A percentile compares a stretch with the other conserved stretches of the same genome.
Conservation (phyloP, 2,113 vertebrate species). For the Lophochroa leadbeateri region DNA sequence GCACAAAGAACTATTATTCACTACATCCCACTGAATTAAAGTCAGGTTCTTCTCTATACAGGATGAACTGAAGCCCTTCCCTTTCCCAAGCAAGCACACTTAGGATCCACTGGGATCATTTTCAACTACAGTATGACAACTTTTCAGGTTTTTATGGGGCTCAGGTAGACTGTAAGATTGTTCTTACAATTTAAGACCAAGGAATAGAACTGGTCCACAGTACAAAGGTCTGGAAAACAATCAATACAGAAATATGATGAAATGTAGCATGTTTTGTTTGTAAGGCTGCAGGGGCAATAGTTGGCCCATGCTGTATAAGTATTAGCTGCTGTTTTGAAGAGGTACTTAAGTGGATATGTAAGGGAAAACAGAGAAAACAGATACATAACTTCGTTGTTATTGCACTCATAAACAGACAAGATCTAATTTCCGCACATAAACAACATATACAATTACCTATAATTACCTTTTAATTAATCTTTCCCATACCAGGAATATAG, state of each 20-base stretch:
- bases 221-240: neutral
- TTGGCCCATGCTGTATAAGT: rapidly evolving
- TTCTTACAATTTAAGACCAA: neutral
- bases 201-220: neutral
- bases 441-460: neutral
- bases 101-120: neutral
- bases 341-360: neutral
- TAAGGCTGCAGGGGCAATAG: neutral
- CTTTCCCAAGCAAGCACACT: neutral
- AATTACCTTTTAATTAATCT: neutral
- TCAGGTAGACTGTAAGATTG: neutral
- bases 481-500: neutral
- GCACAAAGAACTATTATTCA: neutral
- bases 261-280: neutral
- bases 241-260: neutral
- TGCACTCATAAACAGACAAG: neutral
- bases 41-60: neutral
- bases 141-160: neutral
- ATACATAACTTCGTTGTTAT: neutral
- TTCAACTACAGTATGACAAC: neutral
- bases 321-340: neutral
- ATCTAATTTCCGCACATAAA: neutral
- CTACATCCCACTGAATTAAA: neutral
- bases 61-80: neutral
- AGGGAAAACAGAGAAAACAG: neutral